A percentile compares a stretch with the other conserved stretches of the same genome.
Conservation (phyloP, 2,797 vertebrate genomes). For the Triplophysa bombifrons region DNA sequence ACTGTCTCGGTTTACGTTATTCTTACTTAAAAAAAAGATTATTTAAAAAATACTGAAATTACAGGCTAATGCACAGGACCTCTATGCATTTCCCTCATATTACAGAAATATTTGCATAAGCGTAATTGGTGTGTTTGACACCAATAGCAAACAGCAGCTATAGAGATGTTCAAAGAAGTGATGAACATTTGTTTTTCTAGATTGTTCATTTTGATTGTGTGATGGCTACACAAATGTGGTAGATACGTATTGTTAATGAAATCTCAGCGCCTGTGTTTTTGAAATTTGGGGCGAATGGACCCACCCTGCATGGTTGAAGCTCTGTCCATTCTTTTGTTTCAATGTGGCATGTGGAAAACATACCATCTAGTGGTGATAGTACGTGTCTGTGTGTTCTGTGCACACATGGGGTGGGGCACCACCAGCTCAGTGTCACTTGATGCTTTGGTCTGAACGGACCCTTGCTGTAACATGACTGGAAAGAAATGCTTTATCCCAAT, state of each 20-base stretch:
- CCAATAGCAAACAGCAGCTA: not conserved
- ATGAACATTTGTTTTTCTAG: not conserved
- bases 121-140: not conserved
- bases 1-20: not conserved
- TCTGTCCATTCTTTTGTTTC: slow-evolving; percentile 51
- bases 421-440: not conserved
- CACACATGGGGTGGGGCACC: slow-evolving; percentile 15
- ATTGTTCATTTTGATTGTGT: no score
- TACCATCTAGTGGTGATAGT: slow-evolving; percentile 52
- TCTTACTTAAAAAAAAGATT: not conserved
- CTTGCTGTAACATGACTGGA: not conserved
- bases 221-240: no score
- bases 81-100: no score
- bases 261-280: no score
- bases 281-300: not conserved
- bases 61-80: not conserved
- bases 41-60: not conserved
- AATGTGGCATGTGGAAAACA: slow-evolving; percentile 12
- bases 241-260: no score
- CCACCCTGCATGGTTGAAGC: slow-evolving; percentile 11
- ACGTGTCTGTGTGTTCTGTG: not conserved
- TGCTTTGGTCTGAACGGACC: not conserved
- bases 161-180: not conserved
- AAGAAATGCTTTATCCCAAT: not conserved
- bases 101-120: no score